Percentiles rank a stretch among this genome's conserved stretches.
Evolutionary conservation across 2,113 vertebrate species (phyloP).

Genomic region (Sinocyclocheilus rhinocerous): DNA sequence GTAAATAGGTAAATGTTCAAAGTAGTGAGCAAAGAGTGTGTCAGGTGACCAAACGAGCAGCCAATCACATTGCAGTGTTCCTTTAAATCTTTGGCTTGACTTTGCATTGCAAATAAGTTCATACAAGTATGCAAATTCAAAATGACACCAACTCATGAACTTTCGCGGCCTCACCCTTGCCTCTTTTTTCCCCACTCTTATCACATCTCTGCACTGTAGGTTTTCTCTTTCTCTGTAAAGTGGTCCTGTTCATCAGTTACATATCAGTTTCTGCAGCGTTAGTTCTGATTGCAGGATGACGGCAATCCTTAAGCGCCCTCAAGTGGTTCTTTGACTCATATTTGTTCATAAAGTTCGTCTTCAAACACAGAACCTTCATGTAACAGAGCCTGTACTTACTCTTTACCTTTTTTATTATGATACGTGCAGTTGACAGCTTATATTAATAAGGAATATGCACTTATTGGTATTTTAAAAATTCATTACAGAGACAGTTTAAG

Average conservation of each 20-base stretch:
- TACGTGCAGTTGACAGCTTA: neutral
- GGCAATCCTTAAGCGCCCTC: conserved; percentile 24
- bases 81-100: conserved; percentile 34
- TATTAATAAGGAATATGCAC: neutral
- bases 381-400: neutral
- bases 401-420: neutral
- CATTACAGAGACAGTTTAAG: neutral
- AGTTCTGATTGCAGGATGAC: too few relatives aligned
- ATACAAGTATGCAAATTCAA: conserved; percentile 57
- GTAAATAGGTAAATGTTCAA: conserved; percentile 55
- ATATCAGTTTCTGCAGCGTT: conserved; percentile 3
- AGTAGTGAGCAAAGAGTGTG: conserved; percentile 41
- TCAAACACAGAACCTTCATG: neutral
- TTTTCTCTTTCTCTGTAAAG: neutral
- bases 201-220: neutral
- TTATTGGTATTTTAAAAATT: neutral
- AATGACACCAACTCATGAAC: conserved; percentile 6
- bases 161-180: neutral
- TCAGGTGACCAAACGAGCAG: conserved; percentile 43
- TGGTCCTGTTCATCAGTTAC: neutral
- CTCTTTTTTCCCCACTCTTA: neutral
- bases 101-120: conserved; percentile 60
- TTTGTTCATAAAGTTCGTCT: neutral
- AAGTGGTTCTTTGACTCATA: neutral
- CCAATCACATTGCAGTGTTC: conserved; percentile 38